Evolutionary conservation across 2,113 vertebrate genomes (phyloP).

Genomic region (Varanus komodoensis): DNA sequence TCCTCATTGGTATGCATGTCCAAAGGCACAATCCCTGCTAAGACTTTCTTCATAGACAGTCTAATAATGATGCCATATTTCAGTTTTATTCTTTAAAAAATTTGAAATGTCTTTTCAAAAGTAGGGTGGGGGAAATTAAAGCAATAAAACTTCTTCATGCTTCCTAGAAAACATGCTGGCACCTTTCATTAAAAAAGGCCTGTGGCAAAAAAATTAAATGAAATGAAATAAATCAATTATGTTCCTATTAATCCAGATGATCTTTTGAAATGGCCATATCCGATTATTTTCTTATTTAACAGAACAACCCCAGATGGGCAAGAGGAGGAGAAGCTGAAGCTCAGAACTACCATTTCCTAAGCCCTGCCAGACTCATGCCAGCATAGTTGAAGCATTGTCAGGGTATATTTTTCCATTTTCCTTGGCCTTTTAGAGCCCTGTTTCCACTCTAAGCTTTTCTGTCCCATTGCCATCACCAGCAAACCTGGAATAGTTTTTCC

Average conservation of each 20-base stretch:
- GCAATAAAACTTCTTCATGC: slow-evolving; percentile 30
- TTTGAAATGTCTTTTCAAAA: slow-evolving; percentile 48
- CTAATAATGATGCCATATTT: slow-evolving; percentile 63
- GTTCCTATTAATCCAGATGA: slow-evolving; percentile 52
- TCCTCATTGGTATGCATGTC: slow-evolving; percentile 4
- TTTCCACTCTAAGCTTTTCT: background rate
- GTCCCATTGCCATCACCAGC: background rate
- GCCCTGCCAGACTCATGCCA: background rate
- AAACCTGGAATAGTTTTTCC: background rate
- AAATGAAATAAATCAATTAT: slow-evolving; percentile 42
- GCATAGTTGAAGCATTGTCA: background rate
- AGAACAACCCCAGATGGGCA: background rate
- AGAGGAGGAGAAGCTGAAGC: background rate
- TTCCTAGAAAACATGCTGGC: slow-evolving; percentile 25
- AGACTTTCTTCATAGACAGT: slow-evolving; percentile 37
- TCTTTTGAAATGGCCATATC: slow-evolving; percentile 21
- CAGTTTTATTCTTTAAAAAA: slow-evolving; percentile 52
- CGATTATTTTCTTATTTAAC: slow-evolving; percentile 37
- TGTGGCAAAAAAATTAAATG: slow-evolving; percentile 30
- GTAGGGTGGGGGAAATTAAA: slow-evolving; percentile 36
- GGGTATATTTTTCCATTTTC: background rate
- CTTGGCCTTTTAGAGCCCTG: background rate
- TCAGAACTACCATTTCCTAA: background rate
- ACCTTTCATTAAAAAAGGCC: slow-evolving; percentile 40
- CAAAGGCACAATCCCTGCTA: background rate